These are phyloP conservation scores for Choloepus didactylus DNA, from an alignment of 2,797 vertebrate species.

Conservation along the genomic window DNA sequence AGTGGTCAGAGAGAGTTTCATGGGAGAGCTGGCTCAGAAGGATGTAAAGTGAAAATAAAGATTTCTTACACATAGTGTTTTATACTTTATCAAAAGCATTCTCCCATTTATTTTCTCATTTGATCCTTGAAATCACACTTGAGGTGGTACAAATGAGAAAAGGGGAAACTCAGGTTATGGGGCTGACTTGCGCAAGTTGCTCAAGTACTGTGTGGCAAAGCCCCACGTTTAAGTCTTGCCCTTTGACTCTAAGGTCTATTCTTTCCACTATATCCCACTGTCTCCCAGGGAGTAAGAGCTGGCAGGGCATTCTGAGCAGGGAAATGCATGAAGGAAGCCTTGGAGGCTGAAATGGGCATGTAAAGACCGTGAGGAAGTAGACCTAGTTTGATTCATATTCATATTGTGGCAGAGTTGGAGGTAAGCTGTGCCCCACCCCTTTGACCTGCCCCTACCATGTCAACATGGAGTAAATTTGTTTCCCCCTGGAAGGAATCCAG, in stretches of 20 bases:
- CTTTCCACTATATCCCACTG: not conserved
- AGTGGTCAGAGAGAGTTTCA: not conserved
- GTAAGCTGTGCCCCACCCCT: no score
- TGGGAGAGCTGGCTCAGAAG: not conserved
- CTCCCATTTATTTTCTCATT: not conserved
- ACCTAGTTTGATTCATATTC: not conserved
- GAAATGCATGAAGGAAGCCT: not conserved
- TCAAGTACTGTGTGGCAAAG: rapidly evolving
- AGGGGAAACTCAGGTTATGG: not conserved
- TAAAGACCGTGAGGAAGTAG: not conserved
- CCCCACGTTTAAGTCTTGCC: rapidly evolving
- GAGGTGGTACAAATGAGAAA: not conserved
- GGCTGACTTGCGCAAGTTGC: no score
- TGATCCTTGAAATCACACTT: not conserved
- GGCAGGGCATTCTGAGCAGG: not conserved
- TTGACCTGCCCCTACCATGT: not conserved
- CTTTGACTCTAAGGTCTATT: not conserved
- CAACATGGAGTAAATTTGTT: not conserved
- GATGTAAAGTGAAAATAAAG: not conserved
- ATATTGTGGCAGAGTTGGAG: not conserved
- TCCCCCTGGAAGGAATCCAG: not conserved
- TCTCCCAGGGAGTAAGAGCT: not conserved
- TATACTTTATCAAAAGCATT: not conserved
- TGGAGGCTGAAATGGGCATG: not conserved
- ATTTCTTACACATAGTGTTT: not conserved